Evolutionary conservation across 2,113 vertebrate species (phyloP), one percentile per base, ranked within the genome.

Genomic region (Epinephelus lanceolatus): DNA sequence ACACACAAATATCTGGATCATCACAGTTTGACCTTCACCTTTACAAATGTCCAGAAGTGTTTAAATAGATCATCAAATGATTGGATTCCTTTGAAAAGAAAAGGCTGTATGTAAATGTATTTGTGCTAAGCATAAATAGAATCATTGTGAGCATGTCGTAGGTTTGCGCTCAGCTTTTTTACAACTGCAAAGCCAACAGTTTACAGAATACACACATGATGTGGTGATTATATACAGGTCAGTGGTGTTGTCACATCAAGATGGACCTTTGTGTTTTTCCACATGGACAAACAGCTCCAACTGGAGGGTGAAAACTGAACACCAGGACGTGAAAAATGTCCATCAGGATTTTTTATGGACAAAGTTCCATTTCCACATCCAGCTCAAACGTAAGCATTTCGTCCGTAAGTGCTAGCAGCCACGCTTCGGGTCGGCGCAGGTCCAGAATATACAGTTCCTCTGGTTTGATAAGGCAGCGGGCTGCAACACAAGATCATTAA

Each of bases 321-420:
- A 53, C 17, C 12, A 47, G 21, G 12, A 30, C 15, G 40, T 30
- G 12, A 69, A 56, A 57, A n/a, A 21, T 77, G 55, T 6, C 25
- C 10, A 15, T 21, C 27, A 33, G 18, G n/a, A 21, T 42, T 55
- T 60, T 27, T 8, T 15, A 5, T 15, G 11, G 10, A 37, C n/a
- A 55, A 27, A 57, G 78, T n/a, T 49, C 23, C 6, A 6, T 51
- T 30, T 71, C 40, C 42, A 45, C 4, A 30, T 52, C 47, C 52
- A 1, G 40, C 47, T 96, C 86, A 96, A 33, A 96, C 96, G 15
- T 96, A 96, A 14, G 93, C 95, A 2, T 96, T 96, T 60, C 92
- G 87, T 5, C 93, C 95, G 0, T 96, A 96, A 25, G 95, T 94
- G 49, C 93, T 96, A 40, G 83, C 74, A 6, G 53, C 89, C 1